Evolutionary conservation across 2,113 vertebrate genomes (phyloP).

Genomic region (Pseudorhombus dupliciocellatus): DNA sequence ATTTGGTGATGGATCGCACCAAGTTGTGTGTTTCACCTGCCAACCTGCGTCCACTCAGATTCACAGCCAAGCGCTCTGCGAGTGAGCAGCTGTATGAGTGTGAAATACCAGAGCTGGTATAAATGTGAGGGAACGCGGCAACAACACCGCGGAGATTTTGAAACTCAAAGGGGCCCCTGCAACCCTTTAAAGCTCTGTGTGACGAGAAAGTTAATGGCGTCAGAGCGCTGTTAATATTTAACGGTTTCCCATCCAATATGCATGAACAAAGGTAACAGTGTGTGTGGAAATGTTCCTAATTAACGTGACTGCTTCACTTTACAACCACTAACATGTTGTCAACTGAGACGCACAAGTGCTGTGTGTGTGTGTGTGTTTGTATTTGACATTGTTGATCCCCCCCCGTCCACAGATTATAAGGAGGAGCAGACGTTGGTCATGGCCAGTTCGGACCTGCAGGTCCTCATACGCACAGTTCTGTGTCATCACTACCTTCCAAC

Average conservation of each 20-base stretch:
- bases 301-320: constrained; percentile 58
- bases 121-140: constrained; percentile 60
- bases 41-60: constrained; percentile 25
- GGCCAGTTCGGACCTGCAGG: constrained; percentile 74
- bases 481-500: constrained; percentile 59
- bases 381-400: neutral
- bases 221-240: constrained; percentile 75
- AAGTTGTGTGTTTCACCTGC: constrained; percentile 49
- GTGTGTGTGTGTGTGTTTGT: neutral
- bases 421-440: constrained; percentile 78
- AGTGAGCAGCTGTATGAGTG: constrained; percentile 47
- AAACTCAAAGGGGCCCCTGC: constrained; percentile 67
- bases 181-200: constrained; percentile 64
- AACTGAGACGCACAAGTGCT: constrained; percentile 29
- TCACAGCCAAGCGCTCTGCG: constrained; percentile 36
- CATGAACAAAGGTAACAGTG: constrained; percentile 62
- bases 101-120: constrained; percentile 66
- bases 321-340: constrained; percentile 49
- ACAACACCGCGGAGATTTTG: constrained; percentile 67
- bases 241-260: constrained; percentile 66
- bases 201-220: constrained; percentile 76
- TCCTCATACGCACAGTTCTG: constrained; percentile 64
- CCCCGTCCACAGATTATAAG: constrained; percentile 67
- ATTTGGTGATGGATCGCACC: constrained; percentile 61
- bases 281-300: constrained; percentile 68